phyloP scores from a whole-genome alignment of 2,113 vertebrate species.

The Pangasianodon gigas region DNA sequence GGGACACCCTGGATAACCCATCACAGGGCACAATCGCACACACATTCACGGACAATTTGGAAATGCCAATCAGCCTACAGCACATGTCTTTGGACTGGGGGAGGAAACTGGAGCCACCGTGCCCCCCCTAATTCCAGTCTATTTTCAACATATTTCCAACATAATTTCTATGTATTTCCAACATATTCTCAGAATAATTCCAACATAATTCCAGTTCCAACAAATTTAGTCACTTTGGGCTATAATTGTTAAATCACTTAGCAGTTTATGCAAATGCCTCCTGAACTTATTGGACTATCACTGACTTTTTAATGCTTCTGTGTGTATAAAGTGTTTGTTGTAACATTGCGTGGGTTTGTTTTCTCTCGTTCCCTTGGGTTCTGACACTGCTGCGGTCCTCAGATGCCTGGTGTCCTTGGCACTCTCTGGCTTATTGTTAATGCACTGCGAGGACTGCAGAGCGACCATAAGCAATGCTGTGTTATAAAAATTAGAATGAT shows the following conservation, averaged over 20 bases:
- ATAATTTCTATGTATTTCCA: not conserved
- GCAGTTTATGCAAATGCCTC: slow-evolving; percentile 48
- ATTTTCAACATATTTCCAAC: not conserved
- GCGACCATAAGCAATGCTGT: not conserved
- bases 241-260: slow-evolving; percentile 51
- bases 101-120: too few relatives aligned
- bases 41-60: too few relatives aligned
- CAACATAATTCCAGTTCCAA: not conserved
- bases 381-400: slow-evolving; percentile 30
- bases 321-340: not conserved
- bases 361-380: slow-evolving; percentile 28
- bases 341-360: slow-evolving; percentile 28
- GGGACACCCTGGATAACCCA: too few relatives aligned
- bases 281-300: slow-evolving; percentile 47
- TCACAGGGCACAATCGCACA: too few relatives aligned
- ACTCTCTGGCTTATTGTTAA: not conserved
- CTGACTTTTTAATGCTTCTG: slow-evolving; percentile 38
- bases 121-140: too few relatives aligned
- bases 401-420: slow-evolving; percentile 23
- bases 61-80: too few relatives aligned
- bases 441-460: not conserved
- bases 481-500: not conserved
- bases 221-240: not conserved
- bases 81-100: too few relatives aligned
- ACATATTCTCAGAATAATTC: not conserved